Base-by-base conservation (phyloP, 2,888 invertebrate species). In the Zaprionus obscuricornis region DNA sequence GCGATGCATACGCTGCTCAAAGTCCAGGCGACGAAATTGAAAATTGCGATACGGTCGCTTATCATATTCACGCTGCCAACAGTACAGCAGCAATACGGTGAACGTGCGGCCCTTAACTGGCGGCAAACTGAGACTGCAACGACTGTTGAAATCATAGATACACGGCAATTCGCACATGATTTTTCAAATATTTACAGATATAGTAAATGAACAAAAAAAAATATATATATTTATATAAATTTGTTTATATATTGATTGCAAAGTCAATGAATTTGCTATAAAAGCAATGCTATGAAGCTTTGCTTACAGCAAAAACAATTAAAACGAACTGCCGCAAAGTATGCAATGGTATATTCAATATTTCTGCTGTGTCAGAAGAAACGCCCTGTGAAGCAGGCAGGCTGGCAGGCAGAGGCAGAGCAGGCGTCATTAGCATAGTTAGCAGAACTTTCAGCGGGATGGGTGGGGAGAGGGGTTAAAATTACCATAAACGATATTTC, bases 1-100 rank as follows among this genome's bases (percentile, higher is more conserved):
- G 6, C 89, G 78, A 2, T 55, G 24, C 59, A 89, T 76, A 29
- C 86, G 87, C 8, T 83, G 29, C 57, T 87, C 82, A 36, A 89
- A 89, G 10, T 81, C 72, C 34, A 68, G 50, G n/a, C 74, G 70
- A 17, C 73, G 70, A 34, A 90, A 81, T 43, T 69, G 55, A 37
- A 90, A 88, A 47, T 81, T 31, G 0, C 47, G 18, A 54, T 87
- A 90, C 0, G 90, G 90, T 1, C 88, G 73, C 20, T 58, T 45
- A 40, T 87, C 88, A 45, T 88, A 88, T 73, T 89, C 89, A 4
- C 88, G 82, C 66, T 89, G 89, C 90, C 90, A 90, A 42, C 88
- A 89, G 13, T 86, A 75, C 1, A 90, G 66, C 40, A 90, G 63
- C 11, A 88, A 43, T 0, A 59, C 14, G 5, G 66, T 70, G 27